These are phyloP conservation scores for Mamestra configurata DNA, from an alignment of 1,140 invertebrate species.

Conservation along the genomic window DNA sequence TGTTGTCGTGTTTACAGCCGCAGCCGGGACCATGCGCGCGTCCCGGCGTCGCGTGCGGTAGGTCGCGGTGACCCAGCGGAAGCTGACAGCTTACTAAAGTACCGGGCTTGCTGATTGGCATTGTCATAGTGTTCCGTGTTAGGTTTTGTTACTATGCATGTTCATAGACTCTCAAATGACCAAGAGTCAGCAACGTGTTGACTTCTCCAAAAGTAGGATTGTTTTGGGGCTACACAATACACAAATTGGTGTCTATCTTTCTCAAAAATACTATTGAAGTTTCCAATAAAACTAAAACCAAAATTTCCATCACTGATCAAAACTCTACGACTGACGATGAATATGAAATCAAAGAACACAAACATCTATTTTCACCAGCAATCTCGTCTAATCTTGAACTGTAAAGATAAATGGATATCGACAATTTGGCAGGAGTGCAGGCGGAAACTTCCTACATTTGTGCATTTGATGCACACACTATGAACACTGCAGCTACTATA, in stretches of 20 bases:
- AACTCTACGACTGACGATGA: neutral
- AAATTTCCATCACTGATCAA: neutral
- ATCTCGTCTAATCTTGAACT: neutral
- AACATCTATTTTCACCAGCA: neutral
- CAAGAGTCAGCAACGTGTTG: too few relatives aligned
- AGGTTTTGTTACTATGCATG: neutral
- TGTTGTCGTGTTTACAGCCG: conserved; percentile 26
- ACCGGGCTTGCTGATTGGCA: neutral
- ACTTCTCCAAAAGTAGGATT: too few relatives aligned
- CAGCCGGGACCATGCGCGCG: conserved; percentile 30
- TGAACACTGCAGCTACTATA: neutral
- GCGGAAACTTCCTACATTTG: conserved; percentile 41
- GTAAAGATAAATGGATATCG: conserved; percentile 34
- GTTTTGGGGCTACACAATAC: too few relatives aligned
- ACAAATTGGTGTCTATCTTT: too few relatives aligned
- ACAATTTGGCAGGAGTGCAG: conserved; percentile 24
- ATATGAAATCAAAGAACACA: neutral
- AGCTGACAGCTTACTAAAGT: neutral
- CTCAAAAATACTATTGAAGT: neutral
- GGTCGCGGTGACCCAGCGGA: conserved; percentile 19
- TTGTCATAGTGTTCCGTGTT: neutral
- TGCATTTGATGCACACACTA: conserved; percentile 25
- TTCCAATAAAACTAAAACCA: neutral
- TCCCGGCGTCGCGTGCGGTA: conserved; percentile 40
- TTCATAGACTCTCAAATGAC: too few relatives aligned